Evolutionary conservation across 1,140 invertebrate species (phyloP).

Genomic region (Eupeodes corollae): DNA sequence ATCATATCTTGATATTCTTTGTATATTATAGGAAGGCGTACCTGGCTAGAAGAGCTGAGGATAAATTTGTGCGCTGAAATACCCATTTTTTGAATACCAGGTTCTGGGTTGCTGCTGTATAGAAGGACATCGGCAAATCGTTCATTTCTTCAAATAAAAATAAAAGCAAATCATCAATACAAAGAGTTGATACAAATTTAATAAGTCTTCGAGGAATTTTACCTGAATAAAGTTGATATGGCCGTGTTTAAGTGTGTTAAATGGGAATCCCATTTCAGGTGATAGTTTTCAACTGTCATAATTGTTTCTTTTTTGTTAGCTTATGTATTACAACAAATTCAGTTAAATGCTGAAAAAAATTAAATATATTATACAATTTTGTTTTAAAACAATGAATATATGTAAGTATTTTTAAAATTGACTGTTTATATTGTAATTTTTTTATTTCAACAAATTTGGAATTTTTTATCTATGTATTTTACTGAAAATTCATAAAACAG

Average conservation of each 20-base stretch:
- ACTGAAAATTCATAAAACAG: too few species aligned
- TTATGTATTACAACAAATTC: too few species aligned
- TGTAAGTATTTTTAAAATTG: too few species aligned
- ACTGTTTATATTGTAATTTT: too few species aligned
- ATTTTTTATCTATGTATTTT: too few species aligned
- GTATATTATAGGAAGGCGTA: constrained; percentile 2
- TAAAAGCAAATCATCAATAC: background rate
- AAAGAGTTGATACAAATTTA: too few species aligned
- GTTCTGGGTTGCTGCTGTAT: constrained; percentile 43
- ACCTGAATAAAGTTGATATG: constrained; percentile 63
- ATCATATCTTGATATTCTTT: background rate
- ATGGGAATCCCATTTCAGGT: constrained; percentile 78
- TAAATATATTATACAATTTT: too few species aligned
- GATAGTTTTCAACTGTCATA: constrained; percentile 59
- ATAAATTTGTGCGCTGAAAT: constrained; percentile 79
- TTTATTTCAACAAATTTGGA: too few species aligned
- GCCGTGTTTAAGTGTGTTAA: constrained; percentile 66
- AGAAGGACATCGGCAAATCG: constrained; percentile 75
- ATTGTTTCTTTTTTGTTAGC: background rate
- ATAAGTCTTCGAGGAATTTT: constrained; percentile 13
- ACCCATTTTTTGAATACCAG: constrained; percentile 41
- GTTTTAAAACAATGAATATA: too few species aligned
- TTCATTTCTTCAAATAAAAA: constrained; percentile 39
- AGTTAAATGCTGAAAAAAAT: too few species aligned
- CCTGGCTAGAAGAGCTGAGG: constrained; percentile 59